phyloP scores from a whole-genome alignment of 2,113 vertebrate species.

The Panthera uncia region DNA sequence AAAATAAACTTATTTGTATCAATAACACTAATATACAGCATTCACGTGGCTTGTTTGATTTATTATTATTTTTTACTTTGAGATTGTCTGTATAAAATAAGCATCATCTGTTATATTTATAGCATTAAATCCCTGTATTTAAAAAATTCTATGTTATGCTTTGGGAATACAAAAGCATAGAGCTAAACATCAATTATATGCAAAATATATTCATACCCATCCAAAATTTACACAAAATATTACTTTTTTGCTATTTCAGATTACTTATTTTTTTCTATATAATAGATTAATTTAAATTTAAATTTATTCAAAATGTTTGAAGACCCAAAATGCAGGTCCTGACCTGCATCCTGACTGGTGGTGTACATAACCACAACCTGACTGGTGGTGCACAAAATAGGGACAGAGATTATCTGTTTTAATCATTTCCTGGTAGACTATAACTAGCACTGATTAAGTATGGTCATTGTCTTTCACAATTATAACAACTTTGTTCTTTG shows the following conservation, averaged over 20 bases:
- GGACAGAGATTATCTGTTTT: background rate
- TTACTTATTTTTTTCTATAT: background rate
- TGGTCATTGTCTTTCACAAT: background rate
- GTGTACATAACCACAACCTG: background rate
- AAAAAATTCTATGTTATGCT: background rate
- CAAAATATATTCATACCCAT: background rate
- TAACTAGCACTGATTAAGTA: constrained; percentile 14
- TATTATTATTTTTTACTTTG: background rate
- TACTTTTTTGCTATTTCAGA: background rate
- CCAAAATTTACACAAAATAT: background rate
- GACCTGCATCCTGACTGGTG: background rate
- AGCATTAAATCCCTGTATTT: background rate
- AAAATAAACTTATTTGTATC: background rate
- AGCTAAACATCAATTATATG: background rate
- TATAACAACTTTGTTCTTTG: background rate
- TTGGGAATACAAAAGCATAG: background rate
- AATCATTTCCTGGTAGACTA: constrained; percentile 41
- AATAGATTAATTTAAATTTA: constrained; percentile 58
- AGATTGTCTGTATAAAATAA: background rate
- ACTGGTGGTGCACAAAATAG: background rate
- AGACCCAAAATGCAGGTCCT: constrained; percentile 47
- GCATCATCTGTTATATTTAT: background rate
- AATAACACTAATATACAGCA: background rate
- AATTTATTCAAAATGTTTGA: constrained; percentile 46
- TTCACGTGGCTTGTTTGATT: background rate